Evolutionary conservation across 2,888 invertebrate genomes (phyloP), one percentile per base, ranked within the genome.

Genomic region (Iphiclides podalirius): DNA sequence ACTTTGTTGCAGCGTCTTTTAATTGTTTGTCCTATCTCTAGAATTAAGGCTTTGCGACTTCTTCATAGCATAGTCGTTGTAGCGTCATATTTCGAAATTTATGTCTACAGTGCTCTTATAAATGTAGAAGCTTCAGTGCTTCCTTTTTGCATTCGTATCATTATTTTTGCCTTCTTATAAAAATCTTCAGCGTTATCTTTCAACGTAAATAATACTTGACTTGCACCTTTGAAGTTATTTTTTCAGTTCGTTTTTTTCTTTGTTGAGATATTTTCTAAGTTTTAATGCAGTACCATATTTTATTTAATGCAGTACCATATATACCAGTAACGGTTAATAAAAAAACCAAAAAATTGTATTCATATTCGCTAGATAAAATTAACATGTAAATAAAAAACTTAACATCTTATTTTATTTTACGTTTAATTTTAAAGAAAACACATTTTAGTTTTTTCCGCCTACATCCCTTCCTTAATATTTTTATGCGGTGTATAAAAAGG

Each of bases 1-100:
- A 80, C 72, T 79, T 77, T 67, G 66, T 67, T 69, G 61, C 60
- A 64, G 63, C 67, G 67, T 55, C 67, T 66, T 67, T 72, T 73
- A 75, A 81, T 79, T 75, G 66, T 68, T 63, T 60, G 55, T 70
- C 64, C 71, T 72, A 70, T 69, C 72, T 69, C 57, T 61, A 53
- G 59, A 61, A 67, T 66, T 62, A 59, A 68, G 66, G 60, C 66
- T 64, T 53, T 54, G 38, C 38, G 49, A 55, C 55, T 60, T 28
- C n/a, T 28, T n/a, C 20, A 4, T 20, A 3, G 3, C 20, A 20
- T 6, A 3, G 6, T 4, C 20, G 4, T 12, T 42, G 13, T 40
- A 26, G 33, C 43, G 47, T 28, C 11, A 15, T 15, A 11, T 45
- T 38, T 43, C 7, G 20, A 35, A 20, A 11, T 35, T 12, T 15